Evolutionary conservation across 2,113 vertebrate species (phyloP), one percentile per base, ranked within the genome.

Genomic region (Microcebus jonahi): DNA sequence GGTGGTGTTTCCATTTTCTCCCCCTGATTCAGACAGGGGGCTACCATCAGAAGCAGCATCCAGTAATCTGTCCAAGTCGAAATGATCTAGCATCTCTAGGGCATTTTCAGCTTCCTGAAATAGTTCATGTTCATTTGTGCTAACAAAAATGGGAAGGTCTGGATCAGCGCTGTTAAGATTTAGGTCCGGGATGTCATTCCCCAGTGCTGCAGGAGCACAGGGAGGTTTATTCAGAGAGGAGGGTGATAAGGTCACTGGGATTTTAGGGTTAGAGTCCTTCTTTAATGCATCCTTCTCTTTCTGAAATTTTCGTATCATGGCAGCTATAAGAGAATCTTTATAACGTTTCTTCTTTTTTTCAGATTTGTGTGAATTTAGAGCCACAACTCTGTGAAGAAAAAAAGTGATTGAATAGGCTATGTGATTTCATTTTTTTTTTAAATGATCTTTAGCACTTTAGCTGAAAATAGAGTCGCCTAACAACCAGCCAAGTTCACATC

Each of bases 331-430:
- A 0, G 99, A 99, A 91, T 99, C 99, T 98, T 99, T 99, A 98
- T 99, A 99, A 70, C 99, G 98, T 98, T 99, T 99, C 98, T 99
- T 99, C 97, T 99, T 99, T 98, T 99, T 99, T 91, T 99, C 99
- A 34, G 99, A 99, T 15, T 99, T 99, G 95, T 99, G 99, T 88
- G 99, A 98, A 97, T 99, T 99, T 96, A 99, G 99, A 96, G 99
- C 98, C 82, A 99, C 98, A 96, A 99, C 99, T 91, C 99, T 99
- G 98, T 75, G 91, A 92, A 98, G 61, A 91, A 97, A 97, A 97
- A 97, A 36, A 88, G 87, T 83, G 3, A 93, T 70, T 57, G 50
- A 86, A 98, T 87, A 98, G 79, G 59, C 63, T 55, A n/a, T 1
- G 2, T 34, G 7, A 94, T 12, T 97, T 97, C 25, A 81, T 61